Percentiles rank a stretch among this genome's conserved stretches.
These are phyloP conservation scores for Proterorhinus semilunaris DNA, from an alignment of 2,113 vertebrate genomes.

Conservation along the genomic window DNA sequence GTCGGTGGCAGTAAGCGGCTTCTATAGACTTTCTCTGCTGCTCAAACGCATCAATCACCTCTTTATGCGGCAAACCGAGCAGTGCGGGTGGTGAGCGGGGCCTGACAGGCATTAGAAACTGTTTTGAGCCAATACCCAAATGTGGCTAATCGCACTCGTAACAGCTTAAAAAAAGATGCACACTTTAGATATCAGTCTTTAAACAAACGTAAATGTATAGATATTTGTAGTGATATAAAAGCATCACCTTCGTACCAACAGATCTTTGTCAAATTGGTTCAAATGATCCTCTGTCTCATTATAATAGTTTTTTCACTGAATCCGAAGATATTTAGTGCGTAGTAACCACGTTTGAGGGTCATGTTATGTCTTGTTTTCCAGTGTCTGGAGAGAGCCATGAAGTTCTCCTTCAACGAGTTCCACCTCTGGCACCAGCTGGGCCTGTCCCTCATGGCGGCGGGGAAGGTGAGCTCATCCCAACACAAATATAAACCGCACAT, in stretches of 20 bases:
- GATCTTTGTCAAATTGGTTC: too few species aligned
- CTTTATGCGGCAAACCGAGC: constrained; percentile 31
- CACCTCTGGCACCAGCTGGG: constrained; percentile 98
- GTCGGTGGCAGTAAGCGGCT: too few species aligned
- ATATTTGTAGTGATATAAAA: too few species aligned
- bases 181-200: too few species aligned
- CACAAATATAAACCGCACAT: constrained; percentile 9
- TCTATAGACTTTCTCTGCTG: constrained; percentile 14
- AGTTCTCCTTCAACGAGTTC: constrained; percentile 95
- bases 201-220: too few species aligned
- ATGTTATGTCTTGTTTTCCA: constrained; percentile 44
- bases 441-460: constrained; percentile 92
- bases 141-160: constrained; percentile 6
- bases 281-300: too few species aligned
- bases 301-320: too few species aligned
- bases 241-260: too few species aligned
- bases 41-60: constrained; percentile 50
- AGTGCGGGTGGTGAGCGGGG: constrained; percentile 47
- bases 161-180: too few species aligned
- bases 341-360: too few species aligned
- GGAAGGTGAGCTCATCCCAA: constrained; percentile 86
- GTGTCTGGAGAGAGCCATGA: constrained; percentile 98
- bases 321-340: too few species aligned
- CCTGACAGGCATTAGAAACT: constrained; percentile 29
- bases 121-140: constrained; percentile 23